A percentile compares a stretch with the other conserved stretches of the same genome.
phyloP scores from a whole-genome alignment of 2,888 invertebrate genomes.

The Scaptomyza parva region DNA sequence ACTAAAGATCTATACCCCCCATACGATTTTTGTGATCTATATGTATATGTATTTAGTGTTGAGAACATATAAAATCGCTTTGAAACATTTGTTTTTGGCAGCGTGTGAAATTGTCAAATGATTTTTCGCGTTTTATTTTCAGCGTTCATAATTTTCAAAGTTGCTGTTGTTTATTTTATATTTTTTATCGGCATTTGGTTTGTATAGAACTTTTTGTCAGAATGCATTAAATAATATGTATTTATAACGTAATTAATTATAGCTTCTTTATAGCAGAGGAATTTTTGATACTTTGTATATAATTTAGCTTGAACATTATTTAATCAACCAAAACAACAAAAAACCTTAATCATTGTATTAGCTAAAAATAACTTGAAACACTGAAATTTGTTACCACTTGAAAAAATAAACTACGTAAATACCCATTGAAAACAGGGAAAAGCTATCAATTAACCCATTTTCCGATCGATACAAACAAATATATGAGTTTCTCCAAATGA shows the following conservation, averaged over 20 bases:
- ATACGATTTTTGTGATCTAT: conserved; percentile 6
- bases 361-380: conserved; percentile 5
- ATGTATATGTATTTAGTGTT: background rate
- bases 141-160: conserved; percentile 24
- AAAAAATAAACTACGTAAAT: conserved; percentile 19
- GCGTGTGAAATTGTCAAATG: conserved; percentile 63
- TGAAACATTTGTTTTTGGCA: conserved; percentile 46
- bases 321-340: background rate
- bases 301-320: conserved; percentile 37
- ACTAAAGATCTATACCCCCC: conserved; percentile 44
- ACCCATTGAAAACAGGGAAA: conserved; percentile 32
- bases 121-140: conserved; percentile 37
- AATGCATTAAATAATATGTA: conserved; percentile 18
- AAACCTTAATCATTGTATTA: background rate
- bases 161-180: conserved; percentile 3
- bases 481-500: conserved; percentile 20
- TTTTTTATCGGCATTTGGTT: conserved; percentile 3
- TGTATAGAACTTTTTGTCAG: background rate
- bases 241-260: conserved; percentile 34
- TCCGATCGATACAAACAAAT: conserved; percentile 23
- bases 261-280: conserved; percentile 19
- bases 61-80: conserved; percentile 44
- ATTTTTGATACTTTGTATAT: conserved; percentile 24
- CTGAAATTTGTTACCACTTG: conserved; percentile 37
- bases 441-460: conserved; percentile 33